Base-by-base conservation (phyloP, 1,140 invertebrate genomes). In the Cherax quadricarinatus region DNA sequence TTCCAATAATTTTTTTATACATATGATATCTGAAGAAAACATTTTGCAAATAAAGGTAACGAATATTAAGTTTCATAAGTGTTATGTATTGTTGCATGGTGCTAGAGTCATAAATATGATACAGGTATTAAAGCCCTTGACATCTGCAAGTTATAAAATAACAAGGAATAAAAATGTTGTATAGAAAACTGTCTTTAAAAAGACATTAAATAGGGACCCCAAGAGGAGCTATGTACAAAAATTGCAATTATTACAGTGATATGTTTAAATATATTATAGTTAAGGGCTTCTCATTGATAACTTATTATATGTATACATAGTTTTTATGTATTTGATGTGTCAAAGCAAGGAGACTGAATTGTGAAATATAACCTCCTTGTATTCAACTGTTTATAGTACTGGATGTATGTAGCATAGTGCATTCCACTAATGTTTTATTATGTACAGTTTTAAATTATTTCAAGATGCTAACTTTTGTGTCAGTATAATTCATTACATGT, bases 211-310 rank as follows among this genome's bases (percentile, higher is more conserved):
- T 75, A 24, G 70, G 70, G n/a, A 75, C 70, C n/a, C 70, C 24
- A 75, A 12, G 7, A 75, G 30, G 66, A 75, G 21, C 70, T 75
- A 30, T 75, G 70, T 75, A 75, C 70, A 75, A 75, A 75, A 75
- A 70, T 70, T n/a, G 30, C 9, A 21, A 7, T 75, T 75, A 75
- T n/a, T 21, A 70, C 66, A 75, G 70, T 12, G 16, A 75, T 75
- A 24, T 24, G 7, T n/a, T 18, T 18, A 6, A 70, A 70, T 70
- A 70, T n/a, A 70, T 12, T 57, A 57, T 57, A 57, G 14, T 57
- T 57, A 9, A 14, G 6, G 53, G 14, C 14, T 9, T 57, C 9
- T 57, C 53, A 57, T 10, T 57, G 0, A 14, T 14, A 57, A 10
- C 9, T 57, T 57, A 57, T 57, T 57, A 57, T 57, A 57, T 57